Evolutionary conservation across 2,888 invertebrate genomes (phyloP), one percentile per base, ranked within the genome.

Genomic region (Pimpla rufipes): DNA sequence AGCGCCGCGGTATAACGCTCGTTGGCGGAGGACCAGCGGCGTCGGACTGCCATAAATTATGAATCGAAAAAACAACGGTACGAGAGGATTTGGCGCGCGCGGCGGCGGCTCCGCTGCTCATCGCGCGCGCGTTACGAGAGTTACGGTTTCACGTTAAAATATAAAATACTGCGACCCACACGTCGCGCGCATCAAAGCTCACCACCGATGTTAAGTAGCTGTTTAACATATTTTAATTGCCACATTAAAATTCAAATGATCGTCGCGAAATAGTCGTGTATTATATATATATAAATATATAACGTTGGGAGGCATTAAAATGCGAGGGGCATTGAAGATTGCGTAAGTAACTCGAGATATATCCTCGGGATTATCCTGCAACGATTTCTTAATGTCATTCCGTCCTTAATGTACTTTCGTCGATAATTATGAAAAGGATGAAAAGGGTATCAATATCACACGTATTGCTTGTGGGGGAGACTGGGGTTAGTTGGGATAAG

Each of bases 141-240:
- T 90, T 90, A 91, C 90, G 91, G 87, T 91, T 91, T 91, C 91
- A 89, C 88, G 90, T 91, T 91, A 90, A 91, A 91, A 91, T 87
- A 90, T 91, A 89, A 91, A 90, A 91, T 88, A 86, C 88, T 88
- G 87, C 89, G 87, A 87, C 85, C 88, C 88, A 81, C 88, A 81
- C 82, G 88, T 86, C 87, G 81, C 76, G 71, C 62, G 68, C 37
- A 37, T 70, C 55, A 66, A 45, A 67, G 76, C 67, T 83, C 67
- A 79, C 57, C 73, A 73, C 55, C 73, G 85, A 87, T 90, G 89
- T 90, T 90, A 90, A 89, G 89, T 89, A 89, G 91, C 90, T 89
- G 86, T 87, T 91, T 91, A 91, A 89, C 90, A 91, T 91, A 91
- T 91, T 91, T 91, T 91, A 91, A 91, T 91, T 90, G 90, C 88